phyloP scores from a whole-genome alignment of 2,797 vertebrate species.

The Halcyon chelicuti region DNA sequence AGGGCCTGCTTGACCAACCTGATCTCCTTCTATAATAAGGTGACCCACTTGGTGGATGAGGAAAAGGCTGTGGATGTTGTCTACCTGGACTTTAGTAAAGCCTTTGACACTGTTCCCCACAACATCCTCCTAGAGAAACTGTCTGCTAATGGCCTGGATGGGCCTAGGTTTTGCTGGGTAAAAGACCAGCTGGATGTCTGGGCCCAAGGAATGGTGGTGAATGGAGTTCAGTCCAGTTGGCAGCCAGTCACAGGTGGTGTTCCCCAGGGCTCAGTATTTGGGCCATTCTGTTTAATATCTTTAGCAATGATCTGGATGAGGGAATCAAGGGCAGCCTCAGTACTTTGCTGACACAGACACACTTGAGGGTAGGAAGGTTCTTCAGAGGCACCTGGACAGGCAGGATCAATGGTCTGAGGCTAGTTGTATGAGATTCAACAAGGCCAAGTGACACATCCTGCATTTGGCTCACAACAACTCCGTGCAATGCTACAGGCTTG shows the following conservation, averaged over 20 bases:
- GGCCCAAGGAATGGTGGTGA: neutral
- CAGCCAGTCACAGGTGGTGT: neutral
- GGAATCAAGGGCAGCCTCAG: too few relatives aligned
- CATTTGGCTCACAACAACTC: too few relatives aligned
- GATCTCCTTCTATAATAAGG: neutral
- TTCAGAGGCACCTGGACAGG: too few relatives aligned
- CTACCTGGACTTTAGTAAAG: neutral
- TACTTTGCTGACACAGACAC: too few relatives aligned
- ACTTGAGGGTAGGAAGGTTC: too few relatives aligned
- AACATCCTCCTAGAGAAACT: neutral
- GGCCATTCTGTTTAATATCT: neutral
- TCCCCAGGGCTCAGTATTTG: neutral
- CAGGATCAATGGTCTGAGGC: too few relatives aligned
- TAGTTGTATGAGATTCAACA: too few relatives aligned
- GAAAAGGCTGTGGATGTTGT: neutral
- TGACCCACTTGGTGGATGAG: too few relatives aligned
- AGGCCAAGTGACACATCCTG: too few relatives aligned
- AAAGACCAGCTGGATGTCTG: neutral
- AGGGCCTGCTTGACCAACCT: neutral
- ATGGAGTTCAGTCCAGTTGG: neutral
- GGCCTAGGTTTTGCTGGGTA: neutral
- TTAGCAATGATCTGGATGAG: too few relatives aligned
- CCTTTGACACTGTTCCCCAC: too few relatives aligned
- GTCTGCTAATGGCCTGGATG: neutral
- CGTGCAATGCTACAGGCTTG: too few relatives aligned